Evolutionary conservation across 2,113 vertebrate genomes (phyloP).

Genomic region (Formicarius rufipectus): DNA sequence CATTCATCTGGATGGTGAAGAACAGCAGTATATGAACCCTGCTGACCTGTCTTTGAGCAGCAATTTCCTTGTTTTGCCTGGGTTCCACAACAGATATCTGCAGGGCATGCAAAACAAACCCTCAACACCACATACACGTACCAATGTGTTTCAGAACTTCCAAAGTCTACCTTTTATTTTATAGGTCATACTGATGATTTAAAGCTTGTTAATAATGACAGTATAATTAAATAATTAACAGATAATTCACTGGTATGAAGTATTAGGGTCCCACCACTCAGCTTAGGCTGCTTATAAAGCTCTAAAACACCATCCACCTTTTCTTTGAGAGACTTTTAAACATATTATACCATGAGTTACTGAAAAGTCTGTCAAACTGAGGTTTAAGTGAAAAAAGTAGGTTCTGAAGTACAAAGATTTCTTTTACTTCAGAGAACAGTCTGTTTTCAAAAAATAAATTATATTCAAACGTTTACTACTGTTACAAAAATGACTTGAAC

Average conservation of each 20-base stretch:
- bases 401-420: background rate
- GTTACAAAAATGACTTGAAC: background rate
- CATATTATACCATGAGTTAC: background rate
- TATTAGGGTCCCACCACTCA: background rate
- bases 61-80: background rate
- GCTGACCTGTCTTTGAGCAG: background rate
- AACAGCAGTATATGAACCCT: background rate
- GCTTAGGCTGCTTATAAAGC: background rate
- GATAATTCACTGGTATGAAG: background rate
- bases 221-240: background rate
- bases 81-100: background rate
- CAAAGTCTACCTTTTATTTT: background rate
- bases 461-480: background rate
- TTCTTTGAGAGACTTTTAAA: background rate
- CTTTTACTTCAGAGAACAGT: background rate
- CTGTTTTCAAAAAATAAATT: background rate
- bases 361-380: background rate
- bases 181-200: background rate
- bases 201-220: background rate
- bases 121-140: background rate
- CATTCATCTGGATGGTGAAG: background rate
- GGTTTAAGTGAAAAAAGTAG: background rate
- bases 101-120: background rate
- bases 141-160: background rate
- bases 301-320: background rate